Evolutionary conservation across 1,140 invertebrate species (phyloP).

Genomic region (Oncopeltus fasciatus): DNA sequence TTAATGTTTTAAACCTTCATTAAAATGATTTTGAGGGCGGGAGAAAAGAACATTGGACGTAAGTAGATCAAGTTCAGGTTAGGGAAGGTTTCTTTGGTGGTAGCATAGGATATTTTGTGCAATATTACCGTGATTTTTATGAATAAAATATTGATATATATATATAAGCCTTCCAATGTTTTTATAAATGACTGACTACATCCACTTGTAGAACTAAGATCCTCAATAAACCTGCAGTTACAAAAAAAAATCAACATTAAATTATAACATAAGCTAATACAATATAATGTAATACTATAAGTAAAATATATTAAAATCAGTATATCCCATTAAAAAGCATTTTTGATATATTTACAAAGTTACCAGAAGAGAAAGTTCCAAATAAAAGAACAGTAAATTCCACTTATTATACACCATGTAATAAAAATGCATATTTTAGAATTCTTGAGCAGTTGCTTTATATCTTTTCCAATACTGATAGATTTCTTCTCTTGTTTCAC

Average conservation of each 20-base stretch:
- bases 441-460: slow-evolving; percentile 28
- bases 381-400: slow-evolving; percentile 2
- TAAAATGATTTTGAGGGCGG: too few species aligned
- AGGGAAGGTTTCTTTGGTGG: too few species aligned
- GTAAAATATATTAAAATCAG: too few species aligned
- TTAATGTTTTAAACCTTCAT: too few species aligned
- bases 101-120: too few species aligned
- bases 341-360: not conserved
- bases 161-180: slow-evolving; percentile 35
- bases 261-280: too few species aligned
- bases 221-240: slow-evolving; percentile 28
- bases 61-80: too few species aligned
- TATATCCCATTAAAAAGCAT: not conserved
- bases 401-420: not conserved
- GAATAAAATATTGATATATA: too few species aligned
- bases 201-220: slow-evolving; percentile 22
- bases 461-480: not conserved
- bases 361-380: slow-evolving; percentile 16
- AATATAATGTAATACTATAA: too few species aligned
- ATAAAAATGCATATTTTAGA: slow-evolving; percentile 18
- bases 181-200: slow-evolving; percentile 16
- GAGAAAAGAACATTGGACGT: too few species aligned
- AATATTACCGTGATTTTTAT: too few species aligned
- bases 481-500: not conserved
- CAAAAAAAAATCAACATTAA: not conserved